Conservation (phyloP, 2,113 vertebrate genomes). For the Seriola quinqueradiata region DNA sequence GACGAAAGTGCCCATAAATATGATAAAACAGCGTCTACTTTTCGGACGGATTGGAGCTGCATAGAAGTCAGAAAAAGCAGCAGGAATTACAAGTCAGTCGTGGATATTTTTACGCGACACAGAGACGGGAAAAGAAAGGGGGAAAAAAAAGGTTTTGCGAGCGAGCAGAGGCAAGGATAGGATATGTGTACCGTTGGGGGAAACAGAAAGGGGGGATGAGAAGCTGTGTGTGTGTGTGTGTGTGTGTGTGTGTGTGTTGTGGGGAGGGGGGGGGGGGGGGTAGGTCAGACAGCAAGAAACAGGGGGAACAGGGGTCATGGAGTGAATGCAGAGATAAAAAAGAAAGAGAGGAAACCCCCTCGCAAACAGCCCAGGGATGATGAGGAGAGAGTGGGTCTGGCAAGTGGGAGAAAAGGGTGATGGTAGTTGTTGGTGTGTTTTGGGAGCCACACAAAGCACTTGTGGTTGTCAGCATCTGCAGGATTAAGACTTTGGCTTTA, state of each 20-base stretch:
- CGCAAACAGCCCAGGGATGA: constrained; percentile 75
- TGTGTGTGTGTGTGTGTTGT: constrained; percentile 24
- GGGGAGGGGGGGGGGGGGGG: constrained; percentile 23
- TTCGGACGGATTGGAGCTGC: constrained; percentile 32
- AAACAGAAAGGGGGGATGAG: constrained; percentile 67
- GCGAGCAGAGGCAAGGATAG: constrained; percentile 71
- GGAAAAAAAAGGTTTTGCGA: constrained; percentile 61
- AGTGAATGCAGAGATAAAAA: constrained; percentile 85
- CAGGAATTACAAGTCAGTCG: constrained; percentile 52
- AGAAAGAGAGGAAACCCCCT: constrained; percentile 77
- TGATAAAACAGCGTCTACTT: constrained; percentile 34
- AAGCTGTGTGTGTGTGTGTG: constrained; percentile 54
- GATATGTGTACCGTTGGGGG: constrained; percentile 73
- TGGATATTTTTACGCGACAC: constrained; percentile 64
- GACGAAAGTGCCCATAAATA: constrained; percentile 43
- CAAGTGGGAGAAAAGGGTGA: constrained; percentile 54
- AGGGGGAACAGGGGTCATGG: constrained; percentile 86
- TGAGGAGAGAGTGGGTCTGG: constrained; percentile 63
- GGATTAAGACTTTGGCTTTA: constrained; percentile 71
- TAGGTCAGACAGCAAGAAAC: constrained; percentile 85
- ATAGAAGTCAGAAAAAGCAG: constrained; percentile 22
- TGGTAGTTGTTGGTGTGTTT: constrained; percentile 65
- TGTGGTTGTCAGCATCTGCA: constrained; percentile 74
- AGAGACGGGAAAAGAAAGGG: constrained; percentile 47
- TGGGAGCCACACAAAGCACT: constrained; percentile 75